These are phyloP conservation scores for Papilio helenus DNA, from an alignment of 1,140 invertebrate species.

Conservation along the genomic window DNA sequence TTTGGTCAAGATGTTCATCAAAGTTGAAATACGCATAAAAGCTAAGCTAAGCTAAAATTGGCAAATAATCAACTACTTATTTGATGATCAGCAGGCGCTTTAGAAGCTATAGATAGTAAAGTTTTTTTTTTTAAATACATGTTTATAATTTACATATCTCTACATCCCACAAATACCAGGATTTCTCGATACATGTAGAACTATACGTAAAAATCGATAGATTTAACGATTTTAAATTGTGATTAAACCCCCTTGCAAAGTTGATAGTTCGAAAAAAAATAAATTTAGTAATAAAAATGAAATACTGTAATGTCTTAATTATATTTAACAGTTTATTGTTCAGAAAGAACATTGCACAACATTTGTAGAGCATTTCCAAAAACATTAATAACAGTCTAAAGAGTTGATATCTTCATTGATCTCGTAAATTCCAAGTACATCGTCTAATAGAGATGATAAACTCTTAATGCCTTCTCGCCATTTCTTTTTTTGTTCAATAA, in stretches of 20 bases:
- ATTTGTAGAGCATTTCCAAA: neutral
- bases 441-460: constrained; percentile 70
- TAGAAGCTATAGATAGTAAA: too few species aligned
- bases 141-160: too few species aligned
- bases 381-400: constrained; percentile 75
- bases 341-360: neutral
- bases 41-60: neutral
- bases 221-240: too few species aligned
- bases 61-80: too few species aligned
- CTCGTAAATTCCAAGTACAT: constrained; percentile 74
- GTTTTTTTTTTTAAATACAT: too few species aligned
- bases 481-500: constrained; percentile 70
- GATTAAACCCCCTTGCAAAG: neutral
- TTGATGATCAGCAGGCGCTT: too few species aligned
- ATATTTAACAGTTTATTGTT: constrained; percentile 34
- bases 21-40: neutral
- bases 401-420: constrained; percentile 66
- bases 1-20: neutral
- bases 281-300: neutral
- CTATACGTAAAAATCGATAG: too few species aligned
- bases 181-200: too few species aligned
- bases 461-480: constrained; percentile 76
- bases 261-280: neutral
- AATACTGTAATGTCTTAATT: neutral
- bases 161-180: too few species aligned